A percentile compares a stretch with the other conserved stretches of the same genome.
Evolutionary conservation across 1,140 invertebrate species (phyloP).

Genomic region (Chelonus insularis): DNA sequence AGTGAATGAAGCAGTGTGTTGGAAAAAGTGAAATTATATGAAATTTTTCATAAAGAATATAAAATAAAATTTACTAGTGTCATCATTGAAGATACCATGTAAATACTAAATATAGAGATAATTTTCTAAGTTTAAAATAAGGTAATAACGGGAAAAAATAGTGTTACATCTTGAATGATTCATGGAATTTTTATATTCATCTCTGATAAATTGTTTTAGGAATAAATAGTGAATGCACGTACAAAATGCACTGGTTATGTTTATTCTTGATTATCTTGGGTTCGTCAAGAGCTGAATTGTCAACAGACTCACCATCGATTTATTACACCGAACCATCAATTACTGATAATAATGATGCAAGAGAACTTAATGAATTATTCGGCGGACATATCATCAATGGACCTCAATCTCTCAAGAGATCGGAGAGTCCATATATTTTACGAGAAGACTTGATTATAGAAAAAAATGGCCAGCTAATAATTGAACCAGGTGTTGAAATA

Average conservation of each 20-base stretch:
- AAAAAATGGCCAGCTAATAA: slow-evolving; percentile 70
- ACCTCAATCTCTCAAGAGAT: slow-evolving; percentile 57
- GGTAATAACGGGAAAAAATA: too few relatives aligned
- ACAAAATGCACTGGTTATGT: slow-evolving; percentile 22
- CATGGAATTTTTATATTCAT: too few relatives aligned
- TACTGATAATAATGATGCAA: slow-evolving; percentile 17
- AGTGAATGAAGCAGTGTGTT: too few relatives aligned
- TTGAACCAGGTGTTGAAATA: slow-evolving; percentile 85
- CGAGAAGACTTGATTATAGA: slow-evolving; percentile 81
- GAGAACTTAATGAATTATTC: slow-evolving; percentile 62
- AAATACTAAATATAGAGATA: too few relatives aligned
- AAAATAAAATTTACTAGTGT: too few relatives aligned
- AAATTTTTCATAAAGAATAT: too few relatives aligned
- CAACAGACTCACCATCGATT: slow-evolving; percentile 45
- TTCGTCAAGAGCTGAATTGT: slow-evolving; percentile 26
- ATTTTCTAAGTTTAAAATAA: too few relatives aligned
- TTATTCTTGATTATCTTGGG: slow-evolving; percentile 14
- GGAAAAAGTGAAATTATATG: too few relatives aligned
- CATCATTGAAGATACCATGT: too few relatives aligned
- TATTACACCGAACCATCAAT: slow-evolving; percentile 52
- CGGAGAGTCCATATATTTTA: slow-evolving; percentile 76
- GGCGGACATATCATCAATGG: slow-evolving; percentile 65
- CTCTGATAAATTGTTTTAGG: too few relatives aligned
- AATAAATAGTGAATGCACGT: too few relatives aligned
- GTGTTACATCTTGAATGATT: too few relatives aligned